Conservation (phyloP, 2,888 invertebrate genomes). For the Slavum lentiscoides region DNA sequence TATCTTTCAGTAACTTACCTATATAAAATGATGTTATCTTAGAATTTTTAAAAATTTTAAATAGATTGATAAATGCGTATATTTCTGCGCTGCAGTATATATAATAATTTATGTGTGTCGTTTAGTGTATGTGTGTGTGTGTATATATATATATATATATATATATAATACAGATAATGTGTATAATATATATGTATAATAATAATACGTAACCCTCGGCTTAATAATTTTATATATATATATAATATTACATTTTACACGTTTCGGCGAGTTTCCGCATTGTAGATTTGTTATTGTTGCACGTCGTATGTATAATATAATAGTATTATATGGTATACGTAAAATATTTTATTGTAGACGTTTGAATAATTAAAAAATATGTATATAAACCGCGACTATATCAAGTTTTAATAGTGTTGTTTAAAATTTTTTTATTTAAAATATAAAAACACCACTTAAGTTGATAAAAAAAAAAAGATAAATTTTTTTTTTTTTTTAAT, state of each 20-base stretch:
- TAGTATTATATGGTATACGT: conserved; percentile 23
- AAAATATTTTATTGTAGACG: conserved; percentile 33
- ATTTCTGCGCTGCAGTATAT: neutral
- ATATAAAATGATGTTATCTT: conserved; percentile 20
- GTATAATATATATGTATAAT: neutral
- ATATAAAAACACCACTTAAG: conserved; percentile 18
- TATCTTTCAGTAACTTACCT: conserved; percentile 24
- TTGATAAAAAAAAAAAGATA: conserved; percentile 27
- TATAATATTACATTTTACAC: conserved; percentile 24
- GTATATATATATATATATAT: too few species aligned
- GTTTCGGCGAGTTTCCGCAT: conserved; percentile 44
- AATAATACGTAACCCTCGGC: conserved; percentile 24
- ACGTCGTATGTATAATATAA: too few species aligned
- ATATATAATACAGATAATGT: conserved; percentile 10
- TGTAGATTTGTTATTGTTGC: conserved; percentile 38
- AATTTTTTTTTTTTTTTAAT: neutral
- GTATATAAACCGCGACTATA: conserved; percentile 6
- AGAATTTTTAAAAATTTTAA: conserved; percentile 34
- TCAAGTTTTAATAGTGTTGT: conserved; percentile 21
- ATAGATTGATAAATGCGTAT: conserved; percentile 23
- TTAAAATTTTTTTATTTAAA: conserved; percentile 10
- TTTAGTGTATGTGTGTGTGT: too few species aligned
- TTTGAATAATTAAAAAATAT: conserved; percentile 33
- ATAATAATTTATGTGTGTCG: conserved; percentile 10
- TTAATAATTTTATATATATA: conserved; percentile 1